Base-by-base conservation (phyloP, 1,140 invertebrate species). In the Dendrolimus punctatus region DNA sequence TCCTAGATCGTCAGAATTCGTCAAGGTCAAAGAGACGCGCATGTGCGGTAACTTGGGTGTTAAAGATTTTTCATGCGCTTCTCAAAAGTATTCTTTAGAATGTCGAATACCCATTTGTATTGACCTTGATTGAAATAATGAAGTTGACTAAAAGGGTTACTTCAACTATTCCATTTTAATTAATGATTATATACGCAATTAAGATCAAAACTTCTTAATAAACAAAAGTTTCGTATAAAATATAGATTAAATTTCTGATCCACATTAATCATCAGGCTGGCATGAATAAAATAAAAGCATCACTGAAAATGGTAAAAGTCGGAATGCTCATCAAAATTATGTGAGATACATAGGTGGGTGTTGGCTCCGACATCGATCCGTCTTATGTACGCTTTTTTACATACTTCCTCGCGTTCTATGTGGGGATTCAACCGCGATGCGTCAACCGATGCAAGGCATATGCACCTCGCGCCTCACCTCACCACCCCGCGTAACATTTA, bases 351-450 rank as follows among this genome's bases (percentile, higher is more conserved):
- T 61, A 68, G 58, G 67, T 63, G 73, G 68, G 68, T 72, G 76
- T 71, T 68, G 75, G 62, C 70, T 62, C 57, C 76, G 64, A 59
- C 71, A 85, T 82, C 78, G 81, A 85, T 85, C 79, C 79, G 67
- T 71, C 76, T 80, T 80, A 80, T 82, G 60, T 85, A 74, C 74
- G 65, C 60, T 69, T 68, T 57, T 78, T 78, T 81, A 81, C 77
- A 85, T 81, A 80, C 68, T 76, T 75, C 70, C 71, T 76, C 75
- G 67, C 68, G 64, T 72, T 57, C 68, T 80, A 78, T 80, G 76
- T 82, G 74, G 75, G 75, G 77, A 77, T 79, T 75, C 68, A 73
- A 80, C 73, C 71, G 76, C 73, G 75, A 81, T 83, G 81, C 76
- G 76, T 80, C 76, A 85, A 80, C 76, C 67, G 65, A 80, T 82